A percentile compares a stretch with the other conserved stretches of the same genome.
Evolutionary conservation across 2,797 vertebrate genomes (phyloP).

Genomic region (Pterois miles): DNA sequence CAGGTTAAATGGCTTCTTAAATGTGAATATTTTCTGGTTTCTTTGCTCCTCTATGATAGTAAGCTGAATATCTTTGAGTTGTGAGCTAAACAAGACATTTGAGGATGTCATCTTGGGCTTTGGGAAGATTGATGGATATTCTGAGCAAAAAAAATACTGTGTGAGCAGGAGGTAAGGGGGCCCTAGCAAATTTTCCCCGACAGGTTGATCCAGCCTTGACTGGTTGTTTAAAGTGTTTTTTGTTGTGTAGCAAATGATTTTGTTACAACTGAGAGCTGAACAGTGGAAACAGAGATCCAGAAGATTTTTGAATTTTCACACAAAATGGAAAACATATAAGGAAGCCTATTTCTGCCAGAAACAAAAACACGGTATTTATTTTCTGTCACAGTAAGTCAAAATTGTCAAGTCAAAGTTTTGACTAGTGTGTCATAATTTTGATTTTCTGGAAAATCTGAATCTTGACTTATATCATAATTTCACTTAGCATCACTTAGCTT

Average conservation of each 20-base stretch:
- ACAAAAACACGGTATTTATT: not conserved
- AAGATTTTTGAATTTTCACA: not conserved
- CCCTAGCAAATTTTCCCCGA: rapidly evolving
- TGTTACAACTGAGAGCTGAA: not conserved
- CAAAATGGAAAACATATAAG: not conserved
- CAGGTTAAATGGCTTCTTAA: no score
- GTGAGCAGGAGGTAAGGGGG: not conserved
- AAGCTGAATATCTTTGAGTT: no score
- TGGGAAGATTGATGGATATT: not conserved
- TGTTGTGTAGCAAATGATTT: not conserved
- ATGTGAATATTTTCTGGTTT: no score
- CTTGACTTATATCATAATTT: not conserved
- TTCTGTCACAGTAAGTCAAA: not conserved
- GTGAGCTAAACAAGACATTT: no score
- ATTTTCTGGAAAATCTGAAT: not conserved
- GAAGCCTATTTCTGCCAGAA: not conserved
- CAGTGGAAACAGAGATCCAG: not conserved
- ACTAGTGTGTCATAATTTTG: not conserved
- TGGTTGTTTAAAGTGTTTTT: no score
- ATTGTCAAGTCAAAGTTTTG: not conserved
- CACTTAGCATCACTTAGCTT: not conserved
- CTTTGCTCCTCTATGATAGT: no score
- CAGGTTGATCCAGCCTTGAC: no score
- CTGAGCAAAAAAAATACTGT: not conserved
- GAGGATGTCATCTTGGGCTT: no score